These are phyloP conservation scores for Drosophila persimilis DNA, from an alignment of 1,140 invertebrate species.

Conservation along the genomic window DNA sequence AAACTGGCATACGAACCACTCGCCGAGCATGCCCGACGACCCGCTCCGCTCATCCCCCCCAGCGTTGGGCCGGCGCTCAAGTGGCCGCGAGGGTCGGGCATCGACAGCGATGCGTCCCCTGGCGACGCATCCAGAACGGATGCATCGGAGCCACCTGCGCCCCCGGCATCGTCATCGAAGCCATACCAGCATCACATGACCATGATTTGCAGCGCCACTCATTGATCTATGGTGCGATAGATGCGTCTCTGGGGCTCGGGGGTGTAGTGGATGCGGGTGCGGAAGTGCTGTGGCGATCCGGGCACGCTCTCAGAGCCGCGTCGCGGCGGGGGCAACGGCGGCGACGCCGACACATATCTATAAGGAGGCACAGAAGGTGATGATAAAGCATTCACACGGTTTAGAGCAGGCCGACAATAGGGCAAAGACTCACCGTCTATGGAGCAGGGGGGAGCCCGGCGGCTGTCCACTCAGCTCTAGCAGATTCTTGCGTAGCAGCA, in stretches of 20 bases:
- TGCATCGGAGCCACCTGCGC: conserved; percentile 8
- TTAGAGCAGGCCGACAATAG: conserved; percentile 9
- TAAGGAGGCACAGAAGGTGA: background rate
- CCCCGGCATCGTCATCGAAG: conserved; percentile 65
- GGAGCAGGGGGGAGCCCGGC: conserved; percentile 85
- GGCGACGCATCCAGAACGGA: conserved; percentile 11
- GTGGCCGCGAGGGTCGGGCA: conserved; percentile 1
- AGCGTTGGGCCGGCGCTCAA: background rate
- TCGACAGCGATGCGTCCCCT: conserved; percentile 10
- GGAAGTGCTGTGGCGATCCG: conserved; percentile 87
- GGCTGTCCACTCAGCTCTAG: conserved; percentile 83
- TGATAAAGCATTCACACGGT: background rate
- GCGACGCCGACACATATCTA: conserved; percentile 87
- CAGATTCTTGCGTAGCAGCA: conserved; percentile 85
- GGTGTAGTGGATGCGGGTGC: conserved; percentile 88
- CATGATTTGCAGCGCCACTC: conserved; percentile 83
- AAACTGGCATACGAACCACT: conserved; percentile 36
- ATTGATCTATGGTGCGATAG: conserved; percentile 84
- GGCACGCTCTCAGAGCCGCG: conserved; percentile 88
- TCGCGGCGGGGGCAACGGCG: conserved; percentile 88
- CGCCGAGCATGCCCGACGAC: conserved; percentile 24
- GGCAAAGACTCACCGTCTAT: conserved; percentile 84
- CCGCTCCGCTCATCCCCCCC: background rate
- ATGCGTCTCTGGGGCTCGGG: conserved; percentile 88
- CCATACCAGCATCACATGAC: conserved; percentile 83